Base-by-base conservation (phyloP, 2,888 invertebrate species). In the Melikaiella ostensackeni region DNA sequence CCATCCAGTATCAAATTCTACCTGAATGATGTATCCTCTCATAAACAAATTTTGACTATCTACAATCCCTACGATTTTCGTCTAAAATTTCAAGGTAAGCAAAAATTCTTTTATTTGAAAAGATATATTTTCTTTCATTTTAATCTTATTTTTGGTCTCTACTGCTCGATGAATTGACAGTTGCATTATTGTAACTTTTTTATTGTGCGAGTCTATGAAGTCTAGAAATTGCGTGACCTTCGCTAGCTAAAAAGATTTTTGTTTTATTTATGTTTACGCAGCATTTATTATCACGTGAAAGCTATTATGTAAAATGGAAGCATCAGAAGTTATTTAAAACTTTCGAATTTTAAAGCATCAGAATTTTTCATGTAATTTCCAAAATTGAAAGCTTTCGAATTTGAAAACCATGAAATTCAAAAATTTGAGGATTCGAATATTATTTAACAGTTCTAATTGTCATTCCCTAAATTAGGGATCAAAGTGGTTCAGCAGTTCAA, bases 11-110 rank as follows among this genome's bases (percentile, higher is more conserved):
- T 97, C 81, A 95, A 95, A 82, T 97, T 97, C 91, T 96, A 94
- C 91, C 92, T 96, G 84, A 95, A 94, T 85, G 95, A 96, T 83
- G 95, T 95, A 85, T 94, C 94, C 75, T 95, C 96, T 6, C 96
- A 97, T 90, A 97, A 96, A 90, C 96, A 97, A 91, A 92, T 96
- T 74, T 89, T 97, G 79, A 96, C 96, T 50, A 92, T 97, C 50
- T 97, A 96, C 90, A 97, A 97, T 93, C 97, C 97, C 0, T 97
- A 96, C 91, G 96, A 97, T 84, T 95, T 96, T 91, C 93, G 95
- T 79, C 94, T 97, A 50, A 94, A 94, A 92, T 97, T 96, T 91
- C 95, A 95, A 95, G 96, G 97, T 96, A 92, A 85, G 83, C 77
- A 75, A 73, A 59, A 30, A 66, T 27, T n/a, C 30, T 42, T 16